Evolutionary conservation across 2,888 invertebrate genomes (phyloP).

Genomic region (Mayetiola destructor): DNA sequence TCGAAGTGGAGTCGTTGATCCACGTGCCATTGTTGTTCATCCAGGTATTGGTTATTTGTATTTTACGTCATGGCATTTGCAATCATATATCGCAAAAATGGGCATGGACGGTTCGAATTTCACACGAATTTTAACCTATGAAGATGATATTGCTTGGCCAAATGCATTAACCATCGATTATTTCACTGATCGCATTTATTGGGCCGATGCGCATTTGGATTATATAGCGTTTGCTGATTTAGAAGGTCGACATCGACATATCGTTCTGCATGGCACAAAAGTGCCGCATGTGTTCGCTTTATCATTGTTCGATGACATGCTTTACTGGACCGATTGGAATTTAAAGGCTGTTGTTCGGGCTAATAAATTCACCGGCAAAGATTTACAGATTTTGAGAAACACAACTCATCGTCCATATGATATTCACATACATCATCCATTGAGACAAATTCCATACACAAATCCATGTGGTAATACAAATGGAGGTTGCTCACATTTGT

Average conservation of each 20-base stretch:
- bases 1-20: slow-evolving; percentile 78
- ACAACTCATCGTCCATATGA: slow-evolving; percentile 93
- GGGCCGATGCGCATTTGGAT: slow-evolving; percentile 96
- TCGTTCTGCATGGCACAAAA: slow-evolving; percentile 58
- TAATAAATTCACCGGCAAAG: slow-evolving; percentile 76
- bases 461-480: slow-evolving; percentile 89
- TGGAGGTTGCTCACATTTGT: slow-evolving; percentile 92
- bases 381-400: slow-evolving; percentile 61
- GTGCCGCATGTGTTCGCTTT: slow-evolving; percentile 96
- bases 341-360: slow-evolving; percentile 80
- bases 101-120: slow-evolving; percentile 94
- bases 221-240: slow-evolving; percentile 91
- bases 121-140: slow-evolving; percentile 76
- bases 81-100: slow-evolving; percentile 91
- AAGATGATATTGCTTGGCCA: slow-evolving; percentile 95
- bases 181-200: slow-evolving; percentile 87
- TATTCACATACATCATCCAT: slow-evolving; percentile 79
- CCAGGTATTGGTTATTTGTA: slow-evolving; percentile 88
- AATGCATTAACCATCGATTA: slow-evolving; percentile 95
- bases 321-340: slow-evolving; percentile 99
- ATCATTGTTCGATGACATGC: slow-evolving; percentile 80
- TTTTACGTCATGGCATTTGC: slow-evolving; percentile 90
- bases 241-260: slow-evolving; percentile 75
- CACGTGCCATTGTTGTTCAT: slow-evolving; percentile 86
- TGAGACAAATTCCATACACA: slow-evolving; percentile 66